Conservation (phyloP, 1,140 invertebrate genomes). For the Anoplophora glabripennis region DNA sequence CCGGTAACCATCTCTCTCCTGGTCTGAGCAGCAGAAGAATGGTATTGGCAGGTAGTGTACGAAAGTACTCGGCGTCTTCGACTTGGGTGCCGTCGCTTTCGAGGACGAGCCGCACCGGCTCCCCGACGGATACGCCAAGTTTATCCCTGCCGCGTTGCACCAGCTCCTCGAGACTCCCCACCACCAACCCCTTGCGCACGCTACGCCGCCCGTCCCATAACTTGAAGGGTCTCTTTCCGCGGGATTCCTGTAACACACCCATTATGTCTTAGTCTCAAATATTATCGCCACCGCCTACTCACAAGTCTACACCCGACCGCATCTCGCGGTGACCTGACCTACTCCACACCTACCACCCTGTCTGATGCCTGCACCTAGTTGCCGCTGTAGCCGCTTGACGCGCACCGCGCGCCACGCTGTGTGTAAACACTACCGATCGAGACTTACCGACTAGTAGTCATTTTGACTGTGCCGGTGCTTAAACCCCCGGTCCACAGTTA, state of each 20-base stretch:
- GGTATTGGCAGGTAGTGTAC: slow-evolving; percentile 85
- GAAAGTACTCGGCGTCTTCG: slow-evolving; percentile 91
- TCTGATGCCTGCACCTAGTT: slow-evolving; percentile 12
- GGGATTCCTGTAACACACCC: slow-evolving; percentile 71
- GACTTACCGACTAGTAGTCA: no score
- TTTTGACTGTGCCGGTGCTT: no score
- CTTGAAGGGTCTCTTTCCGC: slow-evolving; percentile 95
- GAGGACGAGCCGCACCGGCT: slow-evolving; percentile 81
- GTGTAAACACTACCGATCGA: no score
- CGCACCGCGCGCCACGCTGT: slow-evolving; percentile 19
- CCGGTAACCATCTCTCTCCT: slow-evolving; percentile 88
- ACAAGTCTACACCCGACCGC: slow-evolving; percentile 23
- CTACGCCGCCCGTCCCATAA: slow-evolving; percentile 95
- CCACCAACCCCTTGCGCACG: slow-evolving; percentile 89
- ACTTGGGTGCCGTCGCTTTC: slow-evolving; percentile 94
- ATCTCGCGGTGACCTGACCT: slow-evolving; percentile 40
- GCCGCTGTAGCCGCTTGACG: slow-evolving; percentile 14
- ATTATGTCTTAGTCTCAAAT: neutral
- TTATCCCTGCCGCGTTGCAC: slow-evolving; percentile 89
- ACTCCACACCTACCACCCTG: slow-evolving; percentile 30
- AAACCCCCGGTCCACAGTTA: no score
- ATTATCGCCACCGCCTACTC: neutral
- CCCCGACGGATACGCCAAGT: slow-evolving; percentile 76
- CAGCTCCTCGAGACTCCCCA: slow-evolving; percentile 87
- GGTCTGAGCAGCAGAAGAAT: slow-evolving; percentile 81